These are phyloP conservation scores for Cranoglanis bouderius DNA, from an alignment of 2,113 vertebrate species.

Conservation along the genomic window DNA sequence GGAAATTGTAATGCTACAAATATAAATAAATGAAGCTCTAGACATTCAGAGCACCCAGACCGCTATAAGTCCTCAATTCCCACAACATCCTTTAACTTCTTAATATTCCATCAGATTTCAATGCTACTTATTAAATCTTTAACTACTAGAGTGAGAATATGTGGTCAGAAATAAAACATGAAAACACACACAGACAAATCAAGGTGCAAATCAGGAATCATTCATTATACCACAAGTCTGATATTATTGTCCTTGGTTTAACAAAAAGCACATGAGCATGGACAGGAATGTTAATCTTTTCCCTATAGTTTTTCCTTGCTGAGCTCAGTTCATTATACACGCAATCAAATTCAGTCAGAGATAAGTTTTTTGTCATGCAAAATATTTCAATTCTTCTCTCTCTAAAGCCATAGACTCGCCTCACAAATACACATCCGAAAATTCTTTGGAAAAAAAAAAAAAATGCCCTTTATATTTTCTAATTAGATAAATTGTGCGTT, in stretches of 20 bases:
- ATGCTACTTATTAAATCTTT: background rate
- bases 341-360: constrained; percentile 30
- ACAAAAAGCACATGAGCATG: constrained; percentile 8
- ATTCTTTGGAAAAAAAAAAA: background rate
- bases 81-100: background rate
- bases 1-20: too few species aligned
- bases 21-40: background rate
- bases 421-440: background rate
- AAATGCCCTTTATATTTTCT: constrained; percentile 2
- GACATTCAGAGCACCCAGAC: background rate
- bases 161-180: background rate
- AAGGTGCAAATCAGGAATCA: constrained; percentile 6
- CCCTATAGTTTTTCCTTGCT: background rate
- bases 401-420: background rate
- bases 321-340: background rate
- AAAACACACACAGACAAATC: constrained; percentile 12
- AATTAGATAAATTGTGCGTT: constrained; percentile 15
- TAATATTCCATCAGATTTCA: background rate
- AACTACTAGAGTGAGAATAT: background rate
- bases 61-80: background rate
- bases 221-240: background rate
- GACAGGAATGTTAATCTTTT: constrained; percentile 25
- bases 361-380: constrained; percentile 6
- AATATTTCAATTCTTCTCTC: background rate
- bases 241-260: background rate